These are phyloP conservation scores for Mustelus asterias DNA, from an alignment of 2,113 vertebrate species.

Conservation along the genomic window DNA sequence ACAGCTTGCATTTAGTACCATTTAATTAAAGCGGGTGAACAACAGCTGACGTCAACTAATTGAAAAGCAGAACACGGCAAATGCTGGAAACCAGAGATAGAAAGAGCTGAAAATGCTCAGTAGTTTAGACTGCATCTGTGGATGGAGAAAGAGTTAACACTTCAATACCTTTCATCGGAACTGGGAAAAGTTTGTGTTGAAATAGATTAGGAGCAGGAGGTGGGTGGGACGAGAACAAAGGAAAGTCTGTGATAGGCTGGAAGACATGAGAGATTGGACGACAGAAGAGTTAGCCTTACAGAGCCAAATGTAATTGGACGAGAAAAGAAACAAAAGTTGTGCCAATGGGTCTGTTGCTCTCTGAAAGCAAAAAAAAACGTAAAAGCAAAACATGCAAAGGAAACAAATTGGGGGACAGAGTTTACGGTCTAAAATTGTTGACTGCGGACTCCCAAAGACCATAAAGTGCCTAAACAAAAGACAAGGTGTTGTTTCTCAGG, in stretches of 20 bases:
- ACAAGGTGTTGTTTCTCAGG: not conserved
- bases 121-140: not conserved
- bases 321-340: not conserved
- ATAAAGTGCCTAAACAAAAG: not conserved
- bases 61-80: not conserved
- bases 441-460: not conserved
- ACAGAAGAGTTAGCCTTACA: not conserved
- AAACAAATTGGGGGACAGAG: no score
- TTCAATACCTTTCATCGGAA: not conserved
- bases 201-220: not conserved
- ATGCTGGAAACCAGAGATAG: not conserved
- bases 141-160: no score
- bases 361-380: not conserved
- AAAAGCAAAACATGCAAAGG: not conserved
- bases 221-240: no score
- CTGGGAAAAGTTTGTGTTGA: not conserved
- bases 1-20: not conserved
- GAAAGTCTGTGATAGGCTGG: not conserved
- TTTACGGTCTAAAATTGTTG: not conserved
- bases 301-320: not conserved
- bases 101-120: not conserved
- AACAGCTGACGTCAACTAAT: not conserved
- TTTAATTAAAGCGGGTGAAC: not conserved
- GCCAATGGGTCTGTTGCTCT: not conserved
- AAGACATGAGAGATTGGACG: not conserved